Evolutionary conservation across 2,888 invertebrate species (phyloP).

Genomic region (Drosophila basisetae): DNA sequence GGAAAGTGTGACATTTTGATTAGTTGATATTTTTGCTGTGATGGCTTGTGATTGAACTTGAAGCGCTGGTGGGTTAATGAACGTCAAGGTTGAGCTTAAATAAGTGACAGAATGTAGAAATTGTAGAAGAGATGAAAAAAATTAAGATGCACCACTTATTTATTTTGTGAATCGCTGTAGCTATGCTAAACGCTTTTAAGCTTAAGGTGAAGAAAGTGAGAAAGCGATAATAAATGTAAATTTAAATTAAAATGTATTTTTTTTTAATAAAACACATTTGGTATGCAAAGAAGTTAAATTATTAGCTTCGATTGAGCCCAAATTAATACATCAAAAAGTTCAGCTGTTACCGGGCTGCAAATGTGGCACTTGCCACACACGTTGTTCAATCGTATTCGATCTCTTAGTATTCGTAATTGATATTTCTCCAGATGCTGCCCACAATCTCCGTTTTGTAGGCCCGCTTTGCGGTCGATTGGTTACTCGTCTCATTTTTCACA

Average conservation of each 20-base stretch:
- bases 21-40: conserved; percentile 62
- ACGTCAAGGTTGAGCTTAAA: conserved; percentile 66
- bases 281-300: background rate
- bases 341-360: background rate
- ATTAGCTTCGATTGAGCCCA: background rate
- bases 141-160: background rate
- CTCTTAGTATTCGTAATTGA: conserved; percentile 34
- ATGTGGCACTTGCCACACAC: conserved; percentile 39
- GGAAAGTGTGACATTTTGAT: conserved; percentile 80
- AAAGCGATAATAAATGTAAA: background rate
- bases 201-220: conserved; percentile 1
- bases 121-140: background rate
- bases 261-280: background rate
- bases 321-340: conserved; percentile 24
- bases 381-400: conserved; percentile 25
- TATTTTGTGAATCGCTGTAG: background rate
- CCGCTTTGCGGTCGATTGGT: conserved; percentile 70
- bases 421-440: conserved; percentile 46
- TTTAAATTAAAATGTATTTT: background rate
- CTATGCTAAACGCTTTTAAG: background rate
- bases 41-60: conserved; percentile 73
- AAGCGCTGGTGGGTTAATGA: conserved; percentile 68
- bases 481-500: conserved; percentile 54
- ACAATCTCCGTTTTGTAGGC: conserved; percentile 50
- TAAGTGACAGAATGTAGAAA: background rate